Evolutionary conservation across 2,888 invertebrate species (phyloP), one percentile per base, ranked within the genome.

Genomic region (Andrena marginata): DNA sequence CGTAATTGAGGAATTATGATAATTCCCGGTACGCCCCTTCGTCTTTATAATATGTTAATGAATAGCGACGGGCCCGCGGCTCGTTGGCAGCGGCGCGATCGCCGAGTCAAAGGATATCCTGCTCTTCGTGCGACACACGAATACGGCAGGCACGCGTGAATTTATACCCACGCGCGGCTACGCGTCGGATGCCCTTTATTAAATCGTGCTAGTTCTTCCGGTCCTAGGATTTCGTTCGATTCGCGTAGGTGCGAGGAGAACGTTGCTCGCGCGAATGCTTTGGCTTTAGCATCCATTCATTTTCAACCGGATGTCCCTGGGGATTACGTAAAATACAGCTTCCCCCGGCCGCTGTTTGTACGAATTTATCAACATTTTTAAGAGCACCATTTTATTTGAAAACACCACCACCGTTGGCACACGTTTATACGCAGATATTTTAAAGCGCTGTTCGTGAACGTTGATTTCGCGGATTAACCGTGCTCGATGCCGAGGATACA

Each of bases 1-100:
- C 51, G 77, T 83, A 83, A 83, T 82, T 51, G 77, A 48, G 70
- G 56, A 71, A 73, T 82, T 77, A 82, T 77, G 82, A 74, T 83
- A 81, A 83, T 82, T 70, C 23, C 8, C 6, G 59, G 20, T 10
- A 80, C 82, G 80, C 82, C 77, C 70, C 67, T 63, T 7, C 26
- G 72, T 63, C 67, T 68, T 77, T 74, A 35, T 68, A 77, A 70
- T 74, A 82, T 68, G 81, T 77, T 83, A 72, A 82, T 83, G 77
- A 77, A 68, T 72, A 70, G 49, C 51, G 51, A 13, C 16, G 6
- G 2, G 51, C 62, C 73, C 73, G 10, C 31, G 31, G 74, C 65
- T 70, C 2, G 35, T 8, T 20, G 20, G 20, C 26, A 10, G 26
- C 26, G 42, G 56, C 64, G 5, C 2, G 54, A 70, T 65, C 63